Conservation (phyloP, 2,888 invertebrate species). For the Hymenopus coronatus region DNA sequence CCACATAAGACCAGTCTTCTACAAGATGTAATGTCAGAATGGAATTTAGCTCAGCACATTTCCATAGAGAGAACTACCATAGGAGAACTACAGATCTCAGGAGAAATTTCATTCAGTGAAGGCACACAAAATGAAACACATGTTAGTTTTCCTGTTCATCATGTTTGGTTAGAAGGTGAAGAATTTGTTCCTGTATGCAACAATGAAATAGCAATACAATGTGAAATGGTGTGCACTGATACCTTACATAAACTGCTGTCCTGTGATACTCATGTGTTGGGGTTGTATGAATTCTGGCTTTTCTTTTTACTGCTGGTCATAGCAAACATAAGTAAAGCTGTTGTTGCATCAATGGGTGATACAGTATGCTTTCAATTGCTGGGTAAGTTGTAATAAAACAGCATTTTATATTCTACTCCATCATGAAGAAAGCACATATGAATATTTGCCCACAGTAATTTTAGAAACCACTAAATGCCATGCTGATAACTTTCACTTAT, state of each 20-base stretch:
- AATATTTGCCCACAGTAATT: no score
- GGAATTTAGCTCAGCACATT: neutral
- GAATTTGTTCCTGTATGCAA: constrained; percentile 1
- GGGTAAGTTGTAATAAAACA: constrained; percentile 50
- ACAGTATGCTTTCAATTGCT: constrained; percentile 83
- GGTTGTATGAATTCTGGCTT: constrained; percentile 69
- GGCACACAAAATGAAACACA: constrained; percentile 44
- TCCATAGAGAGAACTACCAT: neutral
- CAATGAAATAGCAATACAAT: neutral
- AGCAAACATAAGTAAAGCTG: constrained; percentile 81
- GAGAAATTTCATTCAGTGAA: neutral
- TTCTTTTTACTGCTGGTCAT: constrained; percentile 73
- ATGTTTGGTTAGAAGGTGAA: constrained; percentile 39
- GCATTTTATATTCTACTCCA: no score
- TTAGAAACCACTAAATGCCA: no score
- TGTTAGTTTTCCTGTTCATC: constrained; percentile 48
- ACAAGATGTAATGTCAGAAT: neutral
- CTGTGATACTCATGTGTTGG: constrained; percentile 45
- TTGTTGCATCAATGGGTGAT: constrained; percentile 85
- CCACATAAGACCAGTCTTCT: neutral
- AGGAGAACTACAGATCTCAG: neutral
- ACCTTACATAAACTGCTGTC: neutral
- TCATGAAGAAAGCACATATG: no score
- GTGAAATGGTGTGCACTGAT: neutral
- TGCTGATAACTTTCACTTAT: no score